Evolutionary conservation across 2,113 vertebrate genomes (phyloP).

Genomic region (Strigops habroptila): DNA sequence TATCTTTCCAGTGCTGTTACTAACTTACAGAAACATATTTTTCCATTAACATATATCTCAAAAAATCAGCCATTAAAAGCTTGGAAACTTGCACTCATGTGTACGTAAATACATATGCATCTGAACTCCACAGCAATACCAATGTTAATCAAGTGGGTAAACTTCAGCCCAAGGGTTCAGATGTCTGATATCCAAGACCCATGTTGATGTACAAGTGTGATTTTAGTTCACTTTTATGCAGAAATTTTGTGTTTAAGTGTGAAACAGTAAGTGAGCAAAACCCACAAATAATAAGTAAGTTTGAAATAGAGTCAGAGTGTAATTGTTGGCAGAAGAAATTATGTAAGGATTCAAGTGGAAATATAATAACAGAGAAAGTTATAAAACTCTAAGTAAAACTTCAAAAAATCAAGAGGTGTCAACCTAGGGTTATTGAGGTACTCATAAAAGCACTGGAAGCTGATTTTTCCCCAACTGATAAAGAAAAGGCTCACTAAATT

Average conservation of each 20-base stretch:
- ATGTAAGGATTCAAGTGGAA: neutral
- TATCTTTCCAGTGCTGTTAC: neutral
- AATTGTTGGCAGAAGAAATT: neutral
- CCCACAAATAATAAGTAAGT: neutral
- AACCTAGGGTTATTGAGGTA: neutral
- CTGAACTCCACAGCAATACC: neutral
- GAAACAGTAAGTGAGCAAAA: neutral
- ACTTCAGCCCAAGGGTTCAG: neutral
- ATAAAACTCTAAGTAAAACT: neutral
- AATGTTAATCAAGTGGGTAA: neutral
- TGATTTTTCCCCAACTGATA: accelerated
- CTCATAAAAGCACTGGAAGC: neutral
- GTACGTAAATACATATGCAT: accelerated
- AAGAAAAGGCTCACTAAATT: neutral
- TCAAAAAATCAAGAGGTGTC: neutral
- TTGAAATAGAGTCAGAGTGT: neutral
- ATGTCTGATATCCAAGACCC: neutral
- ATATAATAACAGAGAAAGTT: neutral
- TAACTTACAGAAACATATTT: neutral
- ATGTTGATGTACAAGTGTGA: neutral
- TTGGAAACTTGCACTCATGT: neutral
- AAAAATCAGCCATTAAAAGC: neutral
- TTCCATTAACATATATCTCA: neutral
- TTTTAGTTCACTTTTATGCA: neutral
- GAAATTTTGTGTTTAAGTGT: neutral